Evolutionary conservation across 2,888 invertebrate genomes (phyloP).

Genomic region (Agrotis segetum): DNA sequence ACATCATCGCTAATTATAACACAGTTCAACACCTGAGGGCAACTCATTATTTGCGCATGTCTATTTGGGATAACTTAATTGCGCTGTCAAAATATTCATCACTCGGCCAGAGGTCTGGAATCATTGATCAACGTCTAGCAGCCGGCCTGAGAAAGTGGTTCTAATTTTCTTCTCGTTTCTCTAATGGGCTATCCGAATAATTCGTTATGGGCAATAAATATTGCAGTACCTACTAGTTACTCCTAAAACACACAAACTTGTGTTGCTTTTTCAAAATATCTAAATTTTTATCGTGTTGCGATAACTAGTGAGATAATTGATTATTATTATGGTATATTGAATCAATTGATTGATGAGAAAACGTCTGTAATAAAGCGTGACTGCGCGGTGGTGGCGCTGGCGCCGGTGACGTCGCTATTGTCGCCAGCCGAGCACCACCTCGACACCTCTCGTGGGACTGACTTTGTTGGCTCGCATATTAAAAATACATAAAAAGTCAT

Average conservation of each 20-base stretch:
- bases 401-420: slow-evolving; percentile 23
- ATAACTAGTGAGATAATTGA: slow-evolving; percentile 18
- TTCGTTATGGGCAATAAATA: slow-evolving; percentile 24
- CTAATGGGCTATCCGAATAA: slow-evolving; percentile 7
- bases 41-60: slow-evolving; percentile 65
- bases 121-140: slow-evolving; percentile 76
- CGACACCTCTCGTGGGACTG: slow-evolving; percentile 45
- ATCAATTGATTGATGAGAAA: slow-evolving; percentile 48
- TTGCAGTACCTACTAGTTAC: not conserved
- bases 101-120: slow-evolving; percentile 65
- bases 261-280: slow-evolving; percentile 1
- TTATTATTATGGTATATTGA: slow-evolving; percentile 22
- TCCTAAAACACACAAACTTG: not conserved
- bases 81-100: slow-evolving; percentile 82
- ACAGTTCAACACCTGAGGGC: slow-evolving; percentile 58
- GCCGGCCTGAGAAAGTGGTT: slow-evolving; percentile 74
- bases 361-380: slow-evolving; percentile 45
- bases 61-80: slow-evolving; percentile 74
- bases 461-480: slow-evolving; percentile 54
- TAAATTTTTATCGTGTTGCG: not conserved
- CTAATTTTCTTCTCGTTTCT: slow-evolving; percentile 49
- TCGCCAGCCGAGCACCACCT: slow-evolving; percentile 18
- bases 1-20: slow-evolving; percentile 19
- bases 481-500: slow-evolving; percentile 70
- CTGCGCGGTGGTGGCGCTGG: slow-evolving; percentile 5